A percentile compares a stretch with the other conserved stretches of the same genome.
phyloP scores from a whole-genome alignment of 1,140 invertebrate species.

The Lordiphosa collinella region DNA sequence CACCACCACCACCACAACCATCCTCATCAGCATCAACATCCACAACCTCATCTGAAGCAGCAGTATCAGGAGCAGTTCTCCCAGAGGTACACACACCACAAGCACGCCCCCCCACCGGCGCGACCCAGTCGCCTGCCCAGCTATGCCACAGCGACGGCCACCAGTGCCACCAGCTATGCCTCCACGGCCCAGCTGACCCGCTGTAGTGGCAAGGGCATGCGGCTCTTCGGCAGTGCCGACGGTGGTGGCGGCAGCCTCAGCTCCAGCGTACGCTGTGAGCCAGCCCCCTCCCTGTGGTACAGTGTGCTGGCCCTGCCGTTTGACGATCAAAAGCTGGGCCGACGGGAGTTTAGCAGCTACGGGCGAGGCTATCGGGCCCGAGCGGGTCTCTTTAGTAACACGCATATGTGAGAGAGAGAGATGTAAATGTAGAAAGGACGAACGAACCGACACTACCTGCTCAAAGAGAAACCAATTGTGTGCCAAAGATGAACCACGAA shows the following conservation, averaged over 20 bases:
- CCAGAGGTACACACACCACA: constrained; percentile 2
- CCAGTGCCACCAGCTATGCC: constrained; percentile 63
- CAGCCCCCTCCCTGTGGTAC: constrained; percentile 90
- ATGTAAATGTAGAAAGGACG: constrained; percentile 21
- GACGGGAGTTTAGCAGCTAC: constrained; percentile 85
- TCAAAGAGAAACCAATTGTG: constrained; percentile 33
- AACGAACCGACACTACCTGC: constrained; percentile 28
- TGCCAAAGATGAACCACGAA: constrained; percentile 57
- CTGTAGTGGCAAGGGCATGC: constrained; percentile 26
- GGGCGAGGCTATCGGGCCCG: constrained; percentile 86
- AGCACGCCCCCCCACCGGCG: constrained; percentile 10
- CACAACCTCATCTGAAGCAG: constrained; percentile 4
- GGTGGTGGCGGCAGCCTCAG: constrained; percentile 38
- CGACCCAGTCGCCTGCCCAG: constrained; percentile 42
- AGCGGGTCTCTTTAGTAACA: constrained; percentile 91
- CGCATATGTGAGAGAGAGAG: constrained; percentile 16
- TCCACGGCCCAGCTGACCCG: constrained; percentile 62
- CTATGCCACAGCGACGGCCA: constrained; percentile 65
- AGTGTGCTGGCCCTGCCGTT: constrained; percentile 93
- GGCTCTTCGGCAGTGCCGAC: constrained; percentile 30
- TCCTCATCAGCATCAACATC: constrained; percentile 13
- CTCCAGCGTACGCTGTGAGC: constrained; percentile 44
- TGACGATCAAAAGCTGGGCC: constrained; percentile 93
- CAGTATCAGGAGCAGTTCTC: constrained; percentile 6
- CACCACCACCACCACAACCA: constrained; percentile 36